Evolutionary conservation across 2,888 invertebrate genomes (phyloP).

Genomic region (Papilio elwesi): DNA sequence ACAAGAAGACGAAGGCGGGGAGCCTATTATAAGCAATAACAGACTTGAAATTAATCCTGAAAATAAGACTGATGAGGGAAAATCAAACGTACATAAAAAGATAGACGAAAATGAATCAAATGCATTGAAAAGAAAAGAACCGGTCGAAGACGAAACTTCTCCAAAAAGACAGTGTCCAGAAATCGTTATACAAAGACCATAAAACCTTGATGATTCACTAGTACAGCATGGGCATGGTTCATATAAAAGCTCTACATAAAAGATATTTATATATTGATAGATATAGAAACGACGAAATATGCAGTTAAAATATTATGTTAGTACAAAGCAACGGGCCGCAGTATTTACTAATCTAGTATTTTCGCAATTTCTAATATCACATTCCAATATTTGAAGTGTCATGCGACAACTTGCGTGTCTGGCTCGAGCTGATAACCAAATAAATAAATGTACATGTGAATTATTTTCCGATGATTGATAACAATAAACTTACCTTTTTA

Average conservation of each 20-base stretch:
- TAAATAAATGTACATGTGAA: conserved; percentile 65
- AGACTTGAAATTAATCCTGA: conserved; percentile 55
- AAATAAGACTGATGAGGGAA: conserved; percentile 62
- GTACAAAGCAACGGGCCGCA: conserved; percentile 58
- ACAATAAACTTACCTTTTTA: conserved; percentile 68
- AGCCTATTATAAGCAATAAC: conserved; percentile 44
- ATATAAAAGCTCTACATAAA: conserved; percentile 55
- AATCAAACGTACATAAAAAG: conserved; percentile 58
- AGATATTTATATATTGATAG: conserved; percentile 61
- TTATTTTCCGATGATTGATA: conserved; percentile 71
- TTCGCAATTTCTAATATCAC: conserved; percentile 57
- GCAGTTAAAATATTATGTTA: conserved; percentile 42
- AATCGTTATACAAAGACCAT: conserved; percentile 68
- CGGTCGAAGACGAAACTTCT: conserved; percentile 65
- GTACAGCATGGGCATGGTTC: conserved; percentile 54
- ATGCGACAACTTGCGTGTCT: conserved; percentile 57
- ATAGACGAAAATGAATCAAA: conserved; percentile 59
- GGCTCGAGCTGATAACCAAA: conserved; percentile 78
- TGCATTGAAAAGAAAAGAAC: conserved; percentile 71
- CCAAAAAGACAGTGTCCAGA: conserved; percentile 78
- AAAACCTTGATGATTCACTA: conserved; percentile 58
- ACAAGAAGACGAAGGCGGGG: conserved; percentile 40
- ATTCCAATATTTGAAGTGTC: conserved; percentile 69
- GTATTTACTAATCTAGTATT: conserved; percentile 51
- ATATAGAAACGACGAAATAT: conserved; percentile 52